phyloP scores from a whole-genome alignment of 1,140 invertebrate genomes.

The Venustaconcha ellipsiformis region DNA sequence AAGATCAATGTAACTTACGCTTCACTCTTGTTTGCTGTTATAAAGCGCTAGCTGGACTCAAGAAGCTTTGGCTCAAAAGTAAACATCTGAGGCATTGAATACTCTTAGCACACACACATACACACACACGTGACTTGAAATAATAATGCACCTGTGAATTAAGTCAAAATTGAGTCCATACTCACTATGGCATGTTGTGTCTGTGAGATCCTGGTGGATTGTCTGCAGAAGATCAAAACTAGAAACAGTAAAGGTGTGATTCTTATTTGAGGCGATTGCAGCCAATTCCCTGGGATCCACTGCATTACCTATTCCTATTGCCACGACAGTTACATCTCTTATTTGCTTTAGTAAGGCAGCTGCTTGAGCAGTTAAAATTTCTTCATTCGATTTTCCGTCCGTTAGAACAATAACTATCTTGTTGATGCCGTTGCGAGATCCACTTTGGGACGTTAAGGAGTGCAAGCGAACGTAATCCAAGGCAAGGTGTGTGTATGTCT shows the following conservation, averaged over 20 bases:
- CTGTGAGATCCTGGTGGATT: slow-evolving; percentile 29
- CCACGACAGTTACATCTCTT: slow-evolving; percentile 23
- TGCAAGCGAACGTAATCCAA: slow-evolving; percentile 29
- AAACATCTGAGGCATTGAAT: no score
- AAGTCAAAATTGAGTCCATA: no score
- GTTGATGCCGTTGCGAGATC: slow-evolving; percentile 26
- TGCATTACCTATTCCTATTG: slow-evolving; percentile 36
- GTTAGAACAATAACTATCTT: slow-evolving; percentile 33
- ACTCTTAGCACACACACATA: no score
- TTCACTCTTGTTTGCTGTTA: no score
- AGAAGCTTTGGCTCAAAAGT: no score
- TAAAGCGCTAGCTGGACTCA: no score
- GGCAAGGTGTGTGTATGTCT: slow-evolving; percentile 34
- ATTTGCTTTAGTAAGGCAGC: slow-evolving; percentile 14
- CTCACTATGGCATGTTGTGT: slow-evolving; percentile 32
- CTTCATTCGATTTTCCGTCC: slow-evolving; percentile 25
- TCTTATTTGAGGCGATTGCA: slow-evolving; percentile 28
- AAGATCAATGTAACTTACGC: no score
- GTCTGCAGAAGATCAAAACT: slow-evolving; percentile 30
- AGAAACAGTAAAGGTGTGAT: slow-evolving; percentile 31
- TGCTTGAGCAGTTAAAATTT: not conserved
- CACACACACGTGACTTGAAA: no score
- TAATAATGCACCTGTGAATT: no score
- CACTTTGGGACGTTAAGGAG: slow-evolving; percentile 26
- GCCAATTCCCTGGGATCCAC: slow-evolving; percentile 32